phyloP scores from a whole-genome alignment of 2,888 invertebrate species.

The Lordiphosa andalusiaca region DNA sequence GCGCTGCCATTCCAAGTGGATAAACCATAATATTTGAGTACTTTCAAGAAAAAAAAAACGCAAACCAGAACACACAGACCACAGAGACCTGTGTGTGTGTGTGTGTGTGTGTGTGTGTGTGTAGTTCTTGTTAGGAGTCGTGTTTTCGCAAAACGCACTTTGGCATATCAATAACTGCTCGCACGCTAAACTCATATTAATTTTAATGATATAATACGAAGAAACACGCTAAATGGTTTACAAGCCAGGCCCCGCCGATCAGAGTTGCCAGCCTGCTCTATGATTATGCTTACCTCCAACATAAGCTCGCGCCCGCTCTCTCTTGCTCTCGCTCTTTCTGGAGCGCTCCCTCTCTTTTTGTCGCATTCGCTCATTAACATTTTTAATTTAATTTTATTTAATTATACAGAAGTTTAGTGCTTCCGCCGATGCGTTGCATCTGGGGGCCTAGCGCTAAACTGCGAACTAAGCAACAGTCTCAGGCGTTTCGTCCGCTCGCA shows the following conservation, averaged over 20 bases:
- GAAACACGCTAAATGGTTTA: constrained; percentile 73
- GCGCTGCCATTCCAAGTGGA: too few relatives aligned
- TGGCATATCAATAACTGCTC: constrained; percentile 43
- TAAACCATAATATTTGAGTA: too few relatives aligned
- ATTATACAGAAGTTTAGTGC: constrained; percentile 73
- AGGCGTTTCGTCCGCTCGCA: background rate
- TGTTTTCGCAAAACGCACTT: too few relatives aligned
- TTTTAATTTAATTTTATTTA: constrained; percentile 76
- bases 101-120: too few relatives aligned
- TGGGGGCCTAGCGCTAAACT: constrained; percentile 55
- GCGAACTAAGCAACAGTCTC: constrained; percentile 47
- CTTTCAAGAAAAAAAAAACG: too few relatives aligned
- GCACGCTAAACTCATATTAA: constrained; percentile 71
- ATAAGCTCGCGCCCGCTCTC: too few relatives aligned
- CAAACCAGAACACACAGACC: too few relatives aligned
- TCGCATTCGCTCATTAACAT: constrained; percentile 59
- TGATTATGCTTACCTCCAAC: constrained; percentile 20
- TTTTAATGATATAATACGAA: constrained; percentile 74
- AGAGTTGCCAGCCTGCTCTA: constrained; percentile 10
- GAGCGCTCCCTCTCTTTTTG: constrained; percentile 8
- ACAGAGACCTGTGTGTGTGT: too few relatives aligned
- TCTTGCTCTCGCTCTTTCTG: background rate
- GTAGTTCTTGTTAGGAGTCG: too few relatives aligned
- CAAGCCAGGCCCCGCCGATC: constrained; percentile 48
- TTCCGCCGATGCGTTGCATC: constrained; percentile 68